Percentiles rank a stretch among this genome's conserved stretches.
phyloP scores from a whole-genome alignment of 2,888 invertebrate genomes.

The Agrochola lota region DNA sequence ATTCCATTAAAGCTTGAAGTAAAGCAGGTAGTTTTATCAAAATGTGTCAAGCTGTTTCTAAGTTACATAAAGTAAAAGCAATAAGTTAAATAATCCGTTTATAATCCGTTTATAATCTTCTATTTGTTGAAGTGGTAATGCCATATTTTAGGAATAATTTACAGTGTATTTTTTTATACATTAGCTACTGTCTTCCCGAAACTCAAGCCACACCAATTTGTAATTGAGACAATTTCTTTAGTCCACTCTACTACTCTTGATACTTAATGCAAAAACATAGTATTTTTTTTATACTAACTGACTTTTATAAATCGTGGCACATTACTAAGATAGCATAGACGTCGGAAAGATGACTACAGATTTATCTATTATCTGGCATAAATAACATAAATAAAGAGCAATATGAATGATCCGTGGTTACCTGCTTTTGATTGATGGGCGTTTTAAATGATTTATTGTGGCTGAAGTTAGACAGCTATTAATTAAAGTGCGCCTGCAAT shows the following conservation, averaged over 20 bases:
- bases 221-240: too few species aligned
- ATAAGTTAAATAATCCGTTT: background rate
- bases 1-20: background rate
- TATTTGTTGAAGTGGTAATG: background rate
- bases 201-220: background rate
- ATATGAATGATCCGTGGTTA: slow-evolving; percentile 52
- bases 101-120: background rate
- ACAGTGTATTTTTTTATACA: too few species aligned
- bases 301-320: slow-evolving; percentile 28
- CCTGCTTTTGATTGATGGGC: slow-evolving; percentile 48
- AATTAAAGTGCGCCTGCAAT: slow-evolving; percentile 49
- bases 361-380: slow-evolving; percentile 53
- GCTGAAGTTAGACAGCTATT: slow-evolving; percentile 45
- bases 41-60: background rate
- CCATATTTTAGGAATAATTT: background rate
- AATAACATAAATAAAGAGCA: slow-evolving; percentile 52
- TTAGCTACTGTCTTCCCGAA: too few species aligned
- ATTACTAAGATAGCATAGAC: slow-evolving; percentile 49
- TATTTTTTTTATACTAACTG: background rate
- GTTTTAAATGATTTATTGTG: slow-evolving; percentile 56
- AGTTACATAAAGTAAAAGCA: background rate
- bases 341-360: slow-evolving; percentile 4
- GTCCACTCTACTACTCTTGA: too few species aligned
- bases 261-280: background rate
- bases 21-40: background rate